Percentiles rank a stretch among this genome's conserved stretches.
Conservation (phyloP, 2,888 invertebrate species). For the Drosophila subquinaria region DNA sequence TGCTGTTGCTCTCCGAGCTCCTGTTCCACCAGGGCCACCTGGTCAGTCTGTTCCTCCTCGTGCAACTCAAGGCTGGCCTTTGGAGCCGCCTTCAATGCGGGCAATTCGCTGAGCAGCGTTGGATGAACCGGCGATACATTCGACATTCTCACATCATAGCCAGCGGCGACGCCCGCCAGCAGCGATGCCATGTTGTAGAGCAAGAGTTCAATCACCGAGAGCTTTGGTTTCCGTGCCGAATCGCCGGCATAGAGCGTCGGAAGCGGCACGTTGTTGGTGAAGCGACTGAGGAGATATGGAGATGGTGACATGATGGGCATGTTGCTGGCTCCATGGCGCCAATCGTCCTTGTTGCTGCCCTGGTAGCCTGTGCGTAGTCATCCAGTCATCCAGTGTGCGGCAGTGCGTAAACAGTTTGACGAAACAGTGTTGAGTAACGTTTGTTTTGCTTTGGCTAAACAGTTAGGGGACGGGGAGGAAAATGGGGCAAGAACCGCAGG, state of each 20-base stretch:
- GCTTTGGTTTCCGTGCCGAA: slow-evolving; percentile 85
- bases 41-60: background rate
- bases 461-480: background rate
- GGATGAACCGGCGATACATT: slow-evolving; percentile 94
- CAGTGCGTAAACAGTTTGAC: slow-evolving; percentile 57
- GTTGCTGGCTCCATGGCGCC: slow-evolving; percentile 78
- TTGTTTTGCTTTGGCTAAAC: background rate
- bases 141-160: slow-evolving; percentile 95
- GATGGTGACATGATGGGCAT: slow-evolving; percentile 84
- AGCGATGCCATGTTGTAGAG: slow-evolving; percentile 97
- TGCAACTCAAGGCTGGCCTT: slow-evolving; percentile 50
- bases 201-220: slow-evolving; percentile 86
- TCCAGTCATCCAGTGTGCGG: slow-evolving; percentile 13
- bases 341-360: slow-evolving; percentile 83
- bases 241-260: slow-evolving; percentile 93
- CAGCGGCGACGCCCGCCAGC: slow-evolving; percentile 95
- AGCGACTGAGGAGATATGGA: slow-evolving; percentile 84
- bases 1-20: slow-evolving; percentile 15
- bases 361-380: slow-evolving; percentile 48
- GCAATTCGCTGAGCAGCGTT: slow-evolving; percentile 88
- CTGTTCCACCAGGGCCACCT: background rate
- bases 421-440: slow-evolving; percentile 62
- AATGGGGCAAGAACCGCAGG: slow-evolving; percentile 58
- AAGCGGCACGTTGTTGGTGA: slow-evolving; percentile 88
- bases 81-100: slow-evolving; percentile 86